Conservation (phyloP, 2,113 vertebrate species). For the Lamprologus ornatipinnis region DNA sequence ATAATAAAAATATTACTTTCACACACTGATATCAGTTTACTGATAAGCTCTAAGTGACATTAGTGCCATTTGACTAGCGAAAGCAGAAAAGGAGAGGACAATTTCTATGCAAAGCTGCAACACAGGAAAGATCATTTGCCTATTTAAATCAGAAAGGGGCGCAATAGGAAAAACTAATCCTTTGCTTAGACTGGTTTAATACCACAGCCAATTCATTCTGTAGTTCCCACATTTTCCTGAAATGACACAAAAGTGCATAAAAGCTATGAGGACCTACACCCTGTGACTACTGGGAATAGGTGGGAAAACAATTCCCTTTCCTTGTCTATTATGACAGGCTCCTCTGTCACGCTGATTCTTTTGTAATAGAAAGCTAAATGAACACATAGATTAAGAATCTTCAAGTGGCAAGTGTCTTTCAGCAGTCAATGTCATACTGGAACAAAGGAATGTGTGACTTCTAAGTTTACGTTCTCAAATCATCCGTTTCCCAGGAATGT, state of each 20-base stretch:
- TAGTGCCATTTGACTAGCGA: background rate
- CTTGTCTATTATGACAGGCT: background rate
- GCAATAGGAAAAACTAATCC: background rate
- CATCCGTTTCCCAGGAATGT: background rate
- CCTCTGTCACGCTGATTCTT: background rate
- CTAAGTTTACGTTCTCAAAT: background rate
- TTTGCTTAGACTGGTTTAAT: conserved; percentile 23
- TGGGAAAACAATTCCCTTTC: background rate
- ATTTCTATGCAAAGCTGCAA: conserved; percentile 4
- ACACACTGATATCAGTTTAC: background rate
- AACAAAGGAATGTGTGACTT: background rate
- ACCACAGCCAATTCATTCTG: background rate
- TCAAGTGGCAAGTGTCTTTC: conserved; percentile 23
- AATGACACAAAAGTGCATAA: background rate
- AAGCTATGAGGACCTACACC: background rate
- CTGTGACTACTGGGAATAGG: background rate
- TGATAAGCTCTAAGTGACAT: background rate
- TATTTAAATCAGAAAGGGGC: conserved; percentile 33
- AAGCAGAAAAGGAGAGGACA: background rate
- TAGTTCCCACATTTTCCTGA: background rate
- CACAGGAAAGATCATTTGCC: conserved; percentile 12
- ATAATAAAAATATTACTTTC: background rate
- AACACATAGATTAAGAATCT: background rate
- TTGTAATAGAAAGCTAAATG: background rate
- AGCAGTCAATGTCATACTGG: background rate